Base-by-base conservation (phyloP, 2,113 vertebrate species). In the Lichenostomus cassidix region DNA sequence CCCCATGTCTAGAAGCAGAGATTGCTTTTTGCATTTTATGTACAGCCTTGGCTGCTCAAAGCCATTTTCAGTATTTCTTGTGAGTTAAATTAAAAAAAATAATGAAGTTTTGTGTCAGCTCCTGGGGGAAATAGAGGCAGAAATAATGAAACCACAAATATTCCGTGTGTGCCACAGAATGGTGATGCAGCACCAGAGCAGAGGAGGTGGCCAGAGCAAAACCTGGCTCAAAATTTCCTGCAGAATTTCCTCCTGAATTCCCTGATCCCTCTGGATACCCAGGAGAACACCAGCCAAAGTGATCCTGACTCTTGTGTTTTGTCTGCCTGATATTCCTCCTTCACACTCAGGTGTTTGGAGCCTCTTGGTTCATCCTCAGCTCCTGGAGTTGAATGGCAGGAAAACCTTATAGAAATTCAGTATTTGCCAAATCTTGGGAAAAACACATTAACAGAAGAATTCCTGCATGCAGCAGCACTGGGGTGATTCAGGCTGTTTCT, bases 341-440 rank as follows among this genome's bases (percentile, higher is more conserved):
- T n/a, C 41, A 8, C 6, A 6, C 15, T 50, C 47, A 39, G 52
- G 3, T 20, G 33, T 33, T 70, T 25, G 65, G 23, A 56, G 8
- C 10, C 10, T n/a, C 67, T 58, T 14, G 33, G 58, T 21, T 46
- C 75, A 15, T 15, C 85, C 16, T 18, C 47, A 58, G 0, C 52
- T 63, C 70, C 49, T 41, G 9, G 20, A 35, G 24, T 0, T 12
- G 9, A 28, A 5, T 0, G 41, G 39, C 58, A 74, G 60, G 27
- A 68, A 85, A 84, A 63, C 1, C 5, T 46, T 46, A 4, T 11
- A 7, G 19, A 87, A 83, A 35, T 20, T 1, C 1, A 0, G 0
- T 3, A 44, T 74, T 90, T 63, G 10, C 9, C 35, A 67, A 12
- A 17, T 64, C 19, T 41, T 39, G 55, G 65, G 37, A 5, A 47